Percentiles rank a stretch among this genome's conserved stretches.
phyloP scores from a whole-genome alignment of 2,888 invertebrate species.

The Spialia ferax region DNA sequence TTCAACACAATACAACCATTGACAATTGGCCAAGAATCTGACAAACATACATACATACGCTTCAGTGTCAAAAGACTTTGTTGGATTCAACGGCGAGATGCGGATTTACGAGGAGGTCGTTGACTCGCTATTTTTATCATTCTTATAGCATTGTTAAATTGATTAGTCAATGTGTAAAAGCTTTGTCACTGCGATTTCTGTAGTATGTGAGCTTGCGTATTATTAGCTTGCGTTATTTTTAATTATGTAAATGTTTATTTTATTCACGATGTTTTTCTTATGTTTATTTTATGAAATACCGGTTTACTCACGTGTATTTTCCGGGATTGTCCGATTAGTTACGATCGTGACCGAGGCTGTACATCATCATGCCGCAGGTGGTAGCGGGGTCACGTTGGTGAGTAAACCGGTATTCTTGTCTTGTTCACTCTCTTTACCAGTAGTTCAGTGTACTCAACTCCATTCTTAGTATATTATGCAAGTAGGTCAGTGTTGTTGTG shows the following conservation, averaged over 20 bases:
- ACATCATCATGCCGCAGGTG: background rate
- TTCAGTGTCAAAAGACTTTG: conserved; percentile 47
- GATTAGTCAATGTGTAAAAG: background rate
- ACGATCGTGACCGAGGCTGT: background rate
- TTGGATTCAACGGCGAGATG: conserved; percentile 40
- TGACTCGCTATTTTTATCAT: conserved; percentile 39
- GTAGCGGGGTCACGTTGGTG: background rate
- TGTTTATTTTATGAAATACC: background rate
- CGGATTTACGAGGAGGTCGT: conserved; percentile 40
- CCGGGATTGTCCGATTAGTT: background rate
- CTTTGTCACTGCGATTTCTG: conserved; percentile 11
- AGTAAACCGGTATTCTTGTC: background rate
- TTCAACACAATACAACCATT: conserved; percentile 60
- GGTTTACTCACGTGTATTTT: background rate
- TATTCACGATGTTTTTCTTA: background rate
- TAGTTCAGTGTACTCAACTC: background rate
- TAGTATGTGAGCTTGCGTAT: background rate
- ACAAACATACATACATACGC: conserved; percentile 50
- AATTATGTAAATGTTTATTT: background rate
- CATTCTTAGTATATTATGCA: background rate
- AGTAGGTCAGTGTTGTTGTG: background rate
- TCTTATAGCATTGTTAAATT: conserved; percentile 27
- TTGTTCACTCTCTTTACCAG: background rate
- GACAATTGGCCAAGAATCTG: conserved; percentile 66
- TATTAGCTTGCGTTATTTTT: background rate